Base-by-base conservation (phyloP, 2,113 vertebrate genomes). In the Petrocephalus microphthalmus region DNA sequence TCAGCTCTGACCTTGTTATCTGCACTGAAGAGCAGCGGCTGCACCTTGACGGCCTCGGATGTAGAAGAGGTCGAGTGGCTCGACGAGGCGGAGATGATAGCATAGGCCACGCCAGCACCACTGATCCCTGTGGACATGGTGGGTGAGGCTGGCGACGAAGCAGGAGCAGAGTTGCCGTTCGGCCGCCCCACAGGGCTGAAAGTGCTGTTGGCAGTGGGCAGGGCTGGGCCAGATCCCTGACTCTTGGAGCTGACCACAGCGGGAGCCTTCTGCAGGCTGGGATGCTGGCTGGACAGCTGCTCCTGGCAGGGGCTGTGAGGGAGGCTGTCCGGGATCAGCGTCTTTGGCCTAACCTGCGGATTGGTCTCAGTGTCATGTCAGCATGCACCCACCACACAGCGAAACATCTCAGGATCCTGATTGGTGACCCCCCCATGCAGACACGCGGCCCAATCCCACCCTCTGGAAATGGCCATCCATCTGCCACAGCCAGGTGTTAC, bases 271-370 rank as follows among this genome's bases (percentile, higher is more conserved):
- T 96, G 96, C 94, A 97, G 95, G 20, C 96, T 91, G 19, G 96
- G 93, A 19, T 96, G 96, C 94, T 97, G 97, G 89, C 96, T 95
- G 88, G 95, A 97, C 87, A 96, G 95, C 91, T 96, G 96, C 89
- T 97, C 96, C 94, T 96, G 94, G 94, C 96, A 96, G 0, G 94
- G 96, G 91, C 96, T 95, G 92, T 95, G 88, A 25, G 98, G 97
- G 94, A 99, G 97, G 96, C 98, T 98, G 94, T 98, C 97, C 89
- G 98, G 98, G 93, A 97, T 99, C 95, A 97, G 96, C 91, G 97
- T 99, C 98, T 99, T 99, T 97, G 98, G 98, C 97, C 98, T 97
- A 95, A 99, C 98, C 98, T 99, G 92, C 0, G 67, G 45, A 33
- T 20, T 71, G 45, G 15, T 5, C 53, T 29, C 17, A 33, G 42